Evolutionary conservation across 2,888 invertebrate genomes (phyloP).

Genomic region (Junonia oenone): DNA sequence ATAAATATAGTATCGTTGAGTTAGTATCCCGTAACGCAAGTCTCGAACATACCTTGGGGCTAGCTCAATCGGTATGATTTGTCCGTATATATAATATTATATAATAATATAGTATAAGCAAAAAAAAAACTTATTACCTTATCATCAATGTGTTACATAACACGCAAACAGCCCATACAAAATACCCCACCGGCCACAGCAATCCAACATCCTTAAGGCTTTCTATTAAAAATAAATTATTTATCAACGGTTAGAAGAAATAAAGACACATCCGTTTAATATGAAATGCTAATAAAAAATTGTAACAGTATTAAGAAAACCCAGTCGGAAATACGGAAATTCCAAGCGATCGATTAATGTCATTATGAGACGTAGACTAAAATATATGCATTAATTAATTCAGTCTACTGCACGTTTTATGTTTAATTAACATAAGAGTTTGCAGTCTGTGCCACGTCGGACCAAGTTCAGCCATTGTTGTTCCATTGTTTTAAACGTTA

Average conservation of each 20-base stretch:
- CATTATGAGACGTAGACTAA: conserved; percentile 16
- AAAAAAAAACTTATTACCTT: no score
- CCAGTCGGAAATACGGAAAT: conserved; percentile 50
- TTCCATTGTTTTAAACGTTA: conserved; percentile 35
- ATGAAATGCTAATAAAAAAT: conserved; percentile 36
- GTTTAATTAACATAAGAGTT: neutral
- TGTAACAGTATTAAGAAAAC: conserved; percentile 37
- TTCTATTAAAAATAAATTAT: conserved; percentile 4
- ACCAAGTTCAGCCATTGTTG: conserved; percentile 21
- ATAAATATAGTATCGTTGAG: no score
- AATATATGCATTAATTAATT: neutral
- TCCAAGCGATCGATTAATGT: conserved; percentile 33
- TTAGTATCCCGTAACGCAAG: no score
- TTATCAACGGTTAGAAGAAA: neutral
- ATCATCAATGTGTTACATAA: neutral
- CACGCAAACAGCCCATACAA: neutral
- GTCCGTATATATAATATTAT: no score
- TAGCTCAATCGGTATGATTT: no score
- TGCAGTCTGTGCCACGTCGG: conserved; percentile 17
- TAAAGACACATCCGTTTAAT: conserved; percentile 37
- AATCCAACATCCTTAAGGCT: neutral
- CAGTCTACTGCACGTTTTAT: conserved; percentile 6
- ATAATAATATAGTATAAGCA: no score
- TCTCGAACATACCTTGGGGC: no score
- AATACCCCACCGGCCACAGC: neutral